Conservation (phyloP, 1,140 invertebrate species). For the Bombus fervidus region DNA sequence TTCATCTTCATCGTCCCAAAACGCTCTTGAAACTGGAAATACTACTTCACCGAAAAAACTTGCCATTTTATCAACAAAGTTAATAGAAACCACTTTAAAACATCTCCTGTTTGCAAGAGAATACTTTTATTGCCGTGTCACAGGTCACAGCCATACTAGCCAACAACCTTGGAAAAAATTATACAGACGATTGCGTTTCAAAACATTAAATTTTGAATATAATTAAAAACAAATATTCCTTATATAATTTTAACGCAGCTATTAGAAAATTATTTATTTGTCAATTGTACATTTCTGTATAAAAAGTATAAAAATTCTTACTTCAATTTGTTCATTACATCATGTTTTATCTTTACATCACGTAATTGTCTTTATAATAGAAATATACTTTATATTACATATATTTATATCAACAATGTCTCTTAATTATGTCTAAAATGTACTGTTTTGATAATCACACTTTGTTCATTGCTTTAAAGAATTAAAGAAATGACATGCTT, state of each 20-base stretch:
- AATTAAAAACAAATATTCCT: background rate
- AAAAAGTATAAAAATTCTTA: slow-evolving; percentile 73
- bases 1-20: slow-evolving; percentile 76
- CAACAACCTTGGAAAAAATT: no score
- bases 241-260: slow-evolving; percentile 35
- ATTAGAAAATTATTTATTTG: slow-evolving; percentile 57
- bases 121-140: slow-evolving; percentile 5
- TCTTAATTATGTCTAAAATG: slow-evolving; percentile 20
- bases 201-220: background rate
- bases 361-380: slow-evolving; percentile 56
- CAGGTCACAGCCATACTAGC: background rate
- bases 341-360: no score
- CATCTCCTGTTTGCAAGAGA: background rate
- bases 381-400: slow-evolving; percentile 63
- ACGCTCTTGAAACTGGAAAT: slow-evolving; percentile 75
- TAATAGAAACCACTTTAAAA: background rate
- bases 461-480: slow-evolving; percentile 20
- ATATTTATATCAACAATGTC: slow-evolving; percentile 37
- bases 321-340: slow-evolving; percentile 12
- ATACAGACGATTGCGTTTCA: background rate
- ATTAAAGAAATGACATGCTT: slow-evolving; percentile 24
- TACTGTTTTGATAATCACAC: slow-evolving; percentile 1
- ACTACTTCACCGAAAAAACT: slow-evolving; percentile 76
- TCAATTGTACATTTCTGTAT: slow-evolving; percentile 65
- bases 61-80: slow-evolving; percentile 66